Base-by-base conservation (phyloP, 1,140 invertebrate species). In the Argopecten irradians region DNA sequence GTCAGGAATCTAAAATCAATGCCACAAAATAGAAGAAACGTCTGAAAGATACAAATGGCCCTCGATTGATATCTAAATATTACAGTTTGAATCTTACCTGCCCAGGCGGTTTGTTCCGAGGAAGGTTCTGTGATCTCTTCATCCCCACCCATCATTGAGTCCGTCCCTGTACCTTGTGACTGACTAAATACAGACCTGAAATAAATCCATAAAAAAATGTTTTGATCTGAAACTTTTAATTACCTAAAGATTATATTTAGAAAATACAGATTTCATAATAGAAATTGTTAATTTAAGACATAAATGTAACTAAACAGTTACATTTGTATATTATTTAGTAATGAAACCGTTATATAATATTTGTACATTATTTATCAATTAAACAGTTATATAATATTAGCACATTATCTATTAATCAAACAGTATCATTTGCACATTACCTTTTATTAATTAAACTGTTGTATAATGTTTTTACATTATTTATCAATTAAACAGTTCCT, bases 141-240 rank as follows among this genome's bases (percentile, higher is more conserved):
- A 11, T 91, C 89, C 28, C 92, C 92, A 22, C 88, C 88, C 83
- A 92, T 90, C 28, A 92, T 93, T 46, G 92, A 93, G 71, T 84
- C 39, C 0, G 92, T 89, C 22, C 91, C 89, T 35, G 93, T 94
- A 34, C 94, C 94, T 90, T 94, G 93, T 7, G 94, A 94, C 83
- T 92, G 92, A 85, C 93, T 94, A 82, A 95, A 95, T 82, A 95
- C 94, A 83, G 94, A 95, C 85, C 94, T 95, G 41, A 34, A 89
- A 28, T 34, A 33, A 85, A 32, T 16, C 32, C 43, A 86, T 19
- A 39, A 28, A 86, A 33, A 16, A 41, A 39, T 32, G 33, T 22
- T 22, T 5, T n/a, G 87, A 39, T 22, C 14, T 88, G 35, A 7
- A 32, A 82, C n/a, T 82, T 14, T 22, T 83, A 22, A 16, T 33